These are phyloP conservation scores for Luffia ferchaultella DNA, from an alignment of 2,888 invertebrate genomes.

Conservation along the genomic window DNA sequence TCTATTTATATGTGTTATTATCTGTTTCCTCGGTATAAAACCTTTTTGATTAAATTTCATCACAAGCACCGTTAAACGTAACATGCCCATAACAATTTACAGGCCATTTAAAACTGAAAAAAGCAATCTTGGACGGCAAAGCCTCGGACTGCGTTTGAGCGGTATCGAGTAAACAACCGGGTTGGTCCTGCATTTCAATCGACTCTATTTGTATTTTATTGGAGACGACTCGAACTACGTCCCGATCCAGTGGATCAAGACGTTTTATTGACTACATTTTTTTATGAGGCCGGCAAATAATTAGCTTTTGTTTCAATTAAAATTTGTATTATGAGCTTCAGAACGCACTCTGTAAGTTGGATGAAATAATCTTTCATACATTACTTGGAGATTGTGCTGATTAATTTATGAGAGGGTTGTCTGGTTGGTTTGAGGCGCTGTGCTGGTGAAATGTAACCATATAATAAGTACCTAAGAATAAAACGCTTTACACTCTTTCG, in stretches of 20 bases:
- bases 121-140: slow-evolving; percentile 48
- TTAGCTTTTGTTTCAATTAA: not conserved
- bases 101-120: slow-evolving; percentile 44
- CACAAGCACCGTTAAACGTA: not conserved
- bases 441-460: too few species aligned
- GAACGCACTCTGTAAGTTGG: too few species aligned
- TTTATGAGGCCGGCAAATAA: slow-evolving; percentile 9
- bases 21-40: too few species aligned
- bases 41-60: not conserved
- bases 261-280: slow-evolving; percentile 48
- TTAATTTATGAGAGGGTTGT: too few species aligned
- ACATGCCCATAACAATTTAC: slow-evolving; percentile 37
- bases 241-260: slow-evolving; percentile 29
- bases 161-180: slow-evolving; percentile 48
- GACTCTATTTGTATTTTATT: slow-evolving; percentile 59
- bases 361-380: too few species aligned
- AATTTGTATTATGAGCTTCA: too few species aligned
- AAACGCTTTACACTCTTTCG: too few species aligned
- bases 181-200: slow-evolving; percentile 59
- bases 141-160: slow-evolving; percentile 17
- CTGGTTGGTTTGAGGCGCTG: too few species aligned
- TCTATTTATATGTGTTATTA: too few species aligned
- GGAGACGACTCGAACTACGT: slow-evolving; percentile 27
- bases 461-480: too few species aligned
- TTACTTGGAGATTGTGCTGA: too few species aligned